Evolutionary conservation across 2,113 vertebrate genomes (phyloP).

Genomic region (Syngnathus floridae): DNA sequence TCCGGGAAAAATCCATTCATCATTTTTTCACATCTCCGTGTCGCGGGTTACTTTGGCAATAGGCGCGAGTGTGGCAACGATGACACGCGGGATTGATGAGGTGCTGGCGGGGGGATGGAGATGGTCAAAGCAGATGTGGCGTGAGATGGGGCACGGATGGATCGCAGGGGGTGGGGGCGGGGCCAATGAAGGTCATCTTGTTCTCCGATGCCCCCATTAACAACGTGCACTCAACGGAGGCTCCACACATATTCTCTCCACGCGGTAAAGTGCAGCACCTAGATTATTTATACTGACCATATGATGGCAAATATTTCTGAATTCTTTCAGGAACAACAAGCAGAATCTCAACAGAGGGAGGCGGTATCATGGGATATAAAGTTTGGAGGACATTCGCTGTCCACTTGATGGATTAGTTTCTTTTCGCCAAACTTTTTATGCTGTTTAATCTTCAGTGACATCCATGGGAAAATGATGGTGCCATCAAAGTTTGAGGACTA

Average conservation of each 20-base stretch:
- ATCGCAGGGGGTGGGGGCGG: conserved; percentile 23
- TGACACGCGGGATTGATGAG: conserved; percentile 73
- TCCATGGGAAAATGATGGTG: not conserved
- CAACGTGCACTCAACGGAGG: conserved; percentile 27
- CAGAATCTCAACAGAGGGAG: not conserved
- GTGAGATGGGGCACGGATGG: conserved; percentile 43
- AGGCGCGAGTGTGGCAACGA: conserved; percentile 64
- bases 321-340: not conserved
- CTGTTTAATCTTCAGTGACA: too few relatives aligned
- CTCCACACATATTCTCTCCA: not conserved
- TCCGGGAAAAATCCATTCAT: conserved; percentile 70
- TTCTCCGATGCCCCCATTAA: conserved; percentile 42
- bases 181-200: conserved; percentile 59
- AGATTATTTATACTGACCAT: not conserved
- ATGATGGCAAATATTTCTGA: not conserved
- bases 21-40: conserved; percentile 66
- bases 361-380: not conserved
- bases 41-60: conserved; percentile 68
- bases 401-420: not conserved
- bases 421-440: not conserved
- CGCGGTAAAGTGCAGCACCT: not conserved
- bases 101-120: conserved; percentile 56
- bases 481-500: not conserved
- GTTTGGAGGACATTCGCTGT: conserved; percentile 1
- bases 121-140: conserved; percentile 74